These are phyloP conservation scores for Bryconaethiops microstoma DNA, from an alignment of 2,797 vertebrate genomes.

Conservation along the genomic window DNA sequence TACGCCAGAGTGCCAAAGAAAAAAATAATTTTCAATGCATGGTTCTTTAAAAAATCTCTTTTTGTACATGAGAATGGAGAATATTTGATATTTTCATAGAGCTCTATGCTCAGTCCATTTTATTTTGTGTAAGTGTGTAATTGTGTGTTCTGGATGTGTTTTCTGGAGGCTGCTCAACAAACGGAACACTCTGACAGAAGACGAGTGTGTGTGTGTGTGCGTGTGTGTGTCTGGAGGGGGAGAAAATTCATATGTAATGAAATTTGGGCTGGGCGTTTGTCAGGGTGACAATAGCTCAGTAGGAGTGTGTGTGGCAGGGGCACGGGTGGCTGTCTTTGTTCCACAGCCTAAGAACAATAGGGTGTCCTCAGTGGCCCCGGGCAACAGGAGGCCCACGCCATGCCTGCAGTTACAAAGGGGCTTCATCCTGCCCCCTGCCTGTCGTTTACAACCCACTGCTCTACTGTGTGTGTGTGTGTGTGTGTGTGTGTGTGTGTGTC, in stretches of 20 bases:
- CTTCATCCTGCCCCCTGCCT: conserved; percentile 77
- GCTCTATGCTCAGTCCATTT: neutral
- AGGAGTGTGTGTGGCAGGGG: conserved; percentile 57
- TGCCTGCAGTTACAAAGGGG: conserved; percentile 80
- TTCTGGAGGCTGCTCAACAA: conserved; percentile 20
- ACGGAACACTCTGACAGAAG: conserved; percentile 7
- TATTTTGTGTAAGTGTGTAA: neutral
- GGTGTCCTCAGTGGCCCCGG: conserved; percentile 67
- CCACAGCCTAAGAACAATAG: conserved; percentile 75
- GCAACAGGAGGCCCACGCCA: conserved; percentile 64
- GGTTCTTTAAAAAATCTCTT: too few species aligned
- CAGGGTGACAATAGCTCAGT: conserved; percentile 63
- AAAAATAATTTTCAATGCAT: too few species aligned
- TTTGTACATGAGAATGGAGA: too few species aligned
- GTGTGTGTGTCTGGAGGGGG: conserved; percentile 24
- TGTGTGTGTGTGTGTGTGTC: too few species aligned
- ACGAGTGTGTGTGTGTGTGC: neutral
- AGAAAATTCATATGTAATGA: conserved; percentile 67
- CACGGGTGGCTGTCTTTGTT: conserved; percentile 72
- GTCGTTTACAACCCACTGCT: conserved; percentile 62
- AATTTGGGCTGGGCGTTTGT: conserved; percentile 73
- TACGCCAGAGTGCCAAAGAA: too few species aligned
- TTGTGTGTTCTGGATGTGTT: neutral
- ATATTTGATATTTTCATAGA: too few species aligned
- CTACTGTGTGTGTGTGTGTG: neutral